phyloP scores from a whole-genome alignment of 2,888 invertebrate species.

The Philhelius pedissequus region DNA sequence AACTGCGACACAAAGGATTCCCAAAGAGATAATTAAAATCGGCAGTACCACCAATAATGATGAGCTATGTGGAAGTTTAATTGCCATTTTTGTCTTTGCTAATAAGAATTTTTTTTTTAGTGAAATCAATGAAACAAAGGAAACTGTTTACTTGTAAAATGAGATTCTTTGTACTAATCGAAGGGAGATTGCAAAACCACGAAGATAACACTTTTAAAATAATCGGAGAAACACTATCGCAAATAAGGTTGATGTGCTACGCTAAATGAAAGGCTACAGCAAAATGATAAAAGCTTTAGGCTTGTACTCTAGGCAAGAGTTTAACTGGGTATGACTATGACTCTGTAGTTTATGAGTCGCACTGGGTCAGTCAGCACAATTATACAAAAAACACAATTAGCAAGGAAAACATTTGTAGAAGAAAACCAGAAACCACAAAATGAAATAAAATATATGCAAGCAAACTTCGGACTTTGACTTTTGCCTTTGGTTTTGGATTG shows the following conservation, averaged over 20 bases:
- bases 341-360: not conserved
- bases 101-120: not conserved
- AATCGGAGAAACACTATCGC: not conserved
- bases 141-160: not conserved
- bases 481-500: too few species aligned
- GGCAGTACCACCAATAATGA: not conserved
- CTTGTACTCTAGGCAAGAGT: constrained; percentile 32
- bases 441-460: constrained; percentile 28
- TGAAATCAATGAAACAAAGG: not conserved
- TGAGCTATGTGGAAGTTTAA: constrained; percentile 4
- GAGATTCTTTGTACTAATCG: not conserved
- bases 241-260: not conserved
- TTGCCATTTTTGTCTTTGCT: constrained; percentile 20
- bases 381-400: constrained; percentile 47
- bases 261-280: not conserved
- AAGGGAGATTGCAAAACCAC: not conserved
- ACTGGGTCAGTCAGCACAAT: constrained; percentile 12
- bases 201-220: not conserved
- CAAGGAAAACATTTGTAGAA: constrained; percentile 20
- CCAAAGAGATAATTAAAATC: constrained; percentile 15
- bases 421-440: constrained; percentile 37
- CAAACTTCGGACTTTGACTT: constrained; percentile 60
- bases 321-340: constrained; percentile 50
- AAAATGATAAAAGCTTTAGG: constrained; percentile 21
- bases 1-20: not conserved